A percentile compares a stretch with the other conserved stretches of the same genome.
phyloP scores from a whole-genome alignment of 1,140 invertebrate genomes.

The Coptotermes formosanus region DNA sequence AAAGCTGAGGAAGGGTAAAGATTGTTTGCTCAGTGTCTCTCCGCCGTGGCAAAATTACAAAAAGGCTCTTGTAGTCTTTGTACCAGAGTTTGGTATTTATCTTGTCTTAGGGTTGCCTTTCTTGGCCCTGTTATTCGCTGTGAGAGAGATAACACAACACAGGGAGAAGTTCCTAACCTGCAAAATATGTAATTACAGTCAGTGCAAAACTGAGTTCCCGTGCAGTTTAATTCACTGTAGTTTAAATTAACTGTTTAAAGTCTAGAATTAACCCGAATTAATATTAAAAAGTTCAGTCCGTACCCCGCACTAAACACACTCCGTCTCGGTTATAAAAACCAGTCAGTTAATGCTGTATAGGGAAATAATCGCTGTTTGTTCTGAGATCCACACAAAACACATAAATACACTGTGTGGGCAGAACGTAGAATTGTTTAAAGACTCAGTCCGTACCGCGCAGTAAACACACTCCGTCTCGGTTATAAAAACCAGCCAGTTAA shows the following conservation, averaged over 20 bases:
- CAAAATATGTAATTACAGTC: background rate
- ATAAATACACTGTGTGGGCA: too few relatives aligned
- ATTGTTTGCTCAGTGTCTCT: background rate
- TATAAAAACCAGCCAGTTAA: too few relatives aligned
- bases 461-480: too few relatives aligned
- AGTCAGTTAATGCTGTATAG: too few relatives aligned
- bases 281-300: too few relatives aligned
- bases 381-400: too few relatives aligned
- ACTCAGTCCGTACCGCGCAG: too few relatives aligned
- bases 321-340: too few relatives aligned
- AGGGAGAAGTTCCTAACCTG: background rate
- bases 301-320: too few relatives aligned
- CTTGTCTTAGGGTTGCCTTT: background rate
- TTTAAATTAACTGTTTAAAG: background rate
- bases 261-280: too few relatives aligned
- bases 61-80: slow-evolving; percentile 11
- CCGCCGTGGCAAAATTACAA: background rate
- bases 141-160: background rate
- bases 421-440: too few relatives aligned
- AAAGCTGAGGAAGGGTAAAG: background rate
- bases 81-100: slow-evolving; percentile 7
- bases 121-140: background rate
- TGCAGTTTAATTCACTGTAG: background rate
- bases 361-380: too few relatives aligned
- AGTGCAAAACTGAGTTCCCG: background rate